Conservation (phyloP, 1,140 invertebrate genomes). For the Nasonia vitripennis region DNA sequence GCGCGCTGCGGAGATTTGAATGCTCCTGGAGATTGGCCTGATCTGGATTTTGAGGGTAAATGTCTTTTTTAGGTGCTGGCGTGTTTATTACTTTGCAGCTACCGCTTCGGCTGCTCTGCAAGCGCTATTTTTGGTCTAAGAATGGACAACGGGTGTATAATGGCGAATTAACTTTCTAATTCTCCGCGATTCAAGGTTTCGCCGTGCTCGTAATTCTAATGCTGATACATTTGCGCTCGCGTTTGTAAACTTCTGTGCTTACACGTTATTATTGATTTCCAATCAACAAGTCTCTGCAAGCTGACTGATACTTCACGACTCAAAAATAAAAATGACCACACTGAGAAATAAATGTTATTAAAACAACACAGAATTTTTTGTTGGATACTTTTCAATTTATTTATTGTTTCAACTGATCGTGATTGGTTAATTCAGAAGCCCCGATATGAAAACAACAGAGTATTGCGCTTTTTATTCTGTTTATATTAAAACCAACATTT, state of each 20-base stretch:
- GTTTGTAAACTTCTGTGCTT: too few species aligned
- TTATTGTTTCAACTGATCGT: too few species aligned
- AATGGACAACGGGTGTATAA: background rate
- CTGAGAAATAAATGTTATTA: too few species aligned
- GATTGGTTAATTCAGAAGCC: too few species aligned
- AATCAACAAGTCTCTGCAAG: background rate
- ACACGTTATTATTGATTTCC: background rate
- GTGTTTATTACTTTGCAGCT: background rate
- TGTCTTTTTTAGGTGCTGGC: background rate
- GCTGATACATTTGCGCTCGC: background rate
- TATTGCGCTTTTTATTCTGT: too few species aligned
- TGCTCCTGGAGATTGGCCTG: background rate
- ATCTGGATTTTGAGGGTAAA: background rate
- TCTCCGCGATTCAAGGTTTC: background rate
- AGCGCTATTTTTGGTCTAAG: background rate
- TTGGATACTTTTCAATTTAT: too few species aligned
- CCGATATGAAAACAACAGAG: too few species aligned
- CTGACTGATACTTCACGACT: too few species aligned
- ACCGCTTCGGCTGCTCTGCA: background rate
- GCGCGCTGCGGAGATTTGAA: background rate
- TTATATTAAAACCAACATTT: too few species aligned
- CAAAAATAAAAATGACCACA: too few species aligned
- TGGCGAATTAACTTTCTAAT: slow-evolving; percentile 36
- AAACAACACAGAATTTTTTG: too few species aligned
- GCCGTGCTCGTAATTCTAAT: background rate